Evolutionary conservation across 2,888 invertebrate species (phyloP).

Genomic region (Corythucha ciliata): DNA sequence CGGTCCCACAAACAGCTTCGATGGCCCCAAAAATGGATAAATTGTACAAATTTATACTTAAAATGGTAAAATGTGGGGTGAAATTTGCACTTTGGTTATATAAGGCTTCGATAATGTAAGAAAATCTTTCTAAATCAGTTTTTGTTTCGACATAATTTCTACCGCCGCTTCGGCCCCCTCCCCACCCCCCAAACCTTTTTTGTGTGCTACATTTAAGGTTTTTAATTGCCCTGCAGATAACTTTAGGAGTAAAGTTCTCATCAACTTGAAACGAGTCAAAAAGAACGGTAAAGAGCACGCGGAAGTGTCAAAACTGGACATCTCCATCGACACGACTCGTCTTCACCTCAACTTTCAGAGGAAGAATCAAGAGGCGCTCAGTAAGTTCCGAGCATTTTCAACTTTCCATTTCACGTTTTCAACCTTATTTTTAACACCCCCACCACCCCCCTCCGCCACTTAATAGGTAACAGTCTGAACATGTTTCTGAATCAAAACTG

Average conservation of each 20-base stretch:
- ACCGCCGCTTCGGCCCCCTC: too few species aligned
- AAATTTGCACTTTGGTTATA: too few species aligned
- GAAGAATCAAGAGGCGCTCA: constrained; percentile 19
- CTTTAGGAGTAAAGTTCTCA: constrained; percentile 23
- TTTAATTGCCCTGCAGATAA: too few species aligned
- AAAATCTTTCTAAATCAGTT: too few species aligned
- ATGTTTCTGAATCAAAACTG: constrained; percentile 26
- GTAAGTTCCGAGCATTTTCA: constrained; percentile 10
- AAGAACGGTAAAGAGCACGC: constrained; percentile 16
- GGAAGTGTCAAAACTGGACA: constrained; percentile 21
- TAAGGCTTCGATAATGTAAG: too few species aligned
- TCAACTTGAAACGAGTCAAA: constrained; percentile 10
- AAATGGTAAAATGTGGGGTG: too few species aligned
- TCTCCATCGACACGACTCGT: constrained; percentile 21
- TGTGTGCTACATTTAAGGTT: too few species aligned
- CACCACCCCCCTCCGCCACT: not conserved
- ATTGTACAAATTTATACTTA: too few species aligned
- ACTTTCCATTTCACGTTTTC: not conserved
- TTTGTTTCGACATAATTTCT: too few species aligned
- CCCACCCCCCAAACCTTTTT: too few species aligned
- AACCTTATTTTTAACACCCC: not conserved
- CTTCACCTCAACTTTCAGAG: constrained; percentile 21
- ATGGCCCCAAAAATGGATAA: too few species aligned
- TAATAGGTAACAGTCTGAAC: constrained; percentile 25
- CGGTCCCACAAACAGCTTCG: too few species aligned